Evolutionary conservation across 2,113 vertebrate genomes (phyloP).

Genomic region (Anhinga anhinga): DNA sequence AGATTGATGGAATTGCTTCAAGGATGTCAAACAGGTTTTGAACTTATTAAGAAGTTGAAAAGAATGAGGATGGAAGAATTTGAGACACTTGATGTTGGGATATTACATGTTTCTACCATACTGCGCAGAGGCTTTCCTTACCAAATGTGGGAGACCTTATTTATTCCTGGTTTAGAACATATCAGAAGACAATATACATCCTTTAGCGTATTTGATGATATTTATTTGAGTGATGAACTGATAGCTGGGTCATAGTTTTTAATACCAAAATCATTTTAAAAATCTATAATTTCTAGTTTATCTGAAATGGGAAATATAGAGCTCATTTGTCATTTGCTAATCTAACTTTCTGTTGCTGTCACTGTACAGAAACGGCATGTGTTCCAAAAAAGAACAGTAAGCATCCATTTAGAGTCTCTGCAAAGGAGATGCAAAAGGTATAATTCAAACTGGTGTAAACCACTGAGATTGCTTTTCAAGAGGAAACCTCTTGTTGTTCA

Average conservation of each 20-base stretch:
- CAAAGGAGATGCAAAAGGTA: not conserved
- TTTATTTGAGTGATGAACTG: constrained; percentile 41
- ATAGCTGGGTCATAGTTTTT: not conserved
- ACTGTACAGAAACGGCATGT: not conserved
- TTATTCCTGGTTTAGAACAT: not conserved
- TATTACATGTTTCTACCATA: not conserved
- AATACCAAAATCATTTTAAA: not conserved
- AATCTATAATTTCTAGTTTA: constrained; percentile 21
- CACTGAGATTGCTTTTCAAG: not conserved
- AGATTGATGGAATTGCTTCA: not conserved
- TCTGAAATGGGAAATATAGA: constrained; percentile 21
- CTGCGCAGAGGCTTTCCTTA: not conserved
- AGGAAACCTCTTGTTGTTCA: not conserved
- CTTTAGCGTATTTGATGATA: not conserved
- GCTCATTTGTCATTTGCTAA: constrained; percentile 22
- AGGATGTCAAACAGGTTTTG: not conserved
- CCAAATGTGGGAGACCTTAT: not conserved
- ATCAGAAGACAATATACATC: not conserved
- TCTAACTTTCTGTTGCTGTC: not conserved
- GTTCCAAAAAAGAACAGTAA: not conserved
- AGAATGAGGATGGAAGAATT: not conserved
- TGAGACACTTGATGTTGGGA: not conserved
- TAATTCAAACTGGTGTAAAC: not conserved
- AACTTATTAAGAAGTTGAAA: not conserved
- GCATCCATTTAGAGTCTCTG: not conserved